Percentiles rank a stretch among this genome's conserved stretches.
These are phyloP conservation scores for Lanistes nyassanus DNA, from an alignment of 1,140 invertebrate genomes.

Conservation along the genomic window DNA sequence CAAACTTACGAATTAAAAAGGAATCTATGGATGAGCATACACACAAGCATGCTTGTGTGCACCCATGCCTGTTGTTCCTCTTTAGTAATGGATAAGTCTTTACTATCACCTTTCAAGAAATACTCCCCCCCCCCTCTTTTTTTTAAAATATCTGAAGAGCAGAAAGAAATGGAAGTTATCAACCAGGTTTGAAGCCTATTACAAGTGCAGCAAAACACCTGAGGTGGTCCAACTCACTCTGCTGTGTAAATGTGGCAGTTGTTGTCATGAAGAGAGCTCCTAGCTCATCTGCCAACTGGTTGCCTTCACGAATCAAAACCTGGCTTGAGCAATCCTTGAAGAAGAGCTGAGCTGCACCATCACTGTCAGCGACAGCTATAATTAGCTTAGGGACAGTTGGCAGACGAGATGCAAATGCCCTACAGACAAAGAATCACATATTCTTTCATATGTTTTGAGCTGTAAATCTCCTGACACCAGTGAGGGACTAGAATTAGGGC, in stretches of 20 bases:
- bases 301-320: conserved; percentile 91
- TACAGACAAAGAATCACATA: conserved; percentile 71
- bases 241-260: conserved; percentile 81
- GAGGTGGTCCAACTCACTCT: conserved; percentile 73
- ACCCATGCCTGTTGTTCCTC: no score
- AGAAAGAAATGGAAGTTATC: background rate
- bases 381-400: conserved; percentile 88
- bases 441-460: no score
- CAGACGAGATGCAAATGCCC: conserved; percentile 94
- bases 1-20: no score
- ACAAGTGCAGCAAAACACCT: no score
- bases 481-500: no score
- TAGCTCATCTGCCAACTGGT: conserved; percentile 90
- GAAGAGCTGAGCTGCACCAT: conserved; percentile 77
- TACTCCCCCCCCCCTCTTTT: conserved; percentile 4
- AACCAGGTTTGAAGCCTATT: background rate
- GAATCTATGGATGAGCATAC: no score
- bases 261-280: conserved; percentile 92
- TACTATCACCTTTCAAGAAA: no score
- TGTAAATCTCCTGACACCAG: no score
- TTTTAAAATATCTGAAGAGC: background rate
- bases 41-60: no score
- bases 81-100: no score
- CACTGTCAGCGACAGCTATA: conserved; percentile 89
- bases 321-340: conserved; percentile 90